Evolutionary conservation across 2,113 vertebrate species (phyloP).

Genomic region (Limnothrissa miodon): DNA sequence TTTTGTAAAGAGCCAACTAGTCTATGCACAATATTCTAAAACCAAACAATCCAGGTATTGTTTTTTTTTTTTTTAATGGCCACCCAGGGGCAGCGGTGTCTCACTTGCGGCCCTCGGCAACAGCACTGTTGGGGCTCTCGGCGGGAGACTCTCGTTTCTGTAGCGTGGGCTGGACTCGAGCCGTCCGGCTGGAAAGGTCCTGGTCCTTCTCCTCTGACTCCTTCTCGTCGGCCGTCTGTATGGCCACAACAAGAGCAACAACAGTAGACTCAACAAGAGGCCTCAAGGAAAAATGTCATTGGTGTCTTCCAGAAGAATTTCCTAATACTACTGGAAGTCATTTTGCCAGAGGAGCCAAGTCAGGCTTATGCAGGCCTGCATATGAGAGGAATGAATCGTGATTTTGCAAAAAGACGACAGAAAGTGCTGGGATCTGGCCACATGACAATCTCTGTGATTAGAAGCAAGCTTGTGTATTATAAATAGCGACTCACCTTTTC

Average conservation of each 20-base stretch:
- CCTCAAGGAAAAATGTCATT: neutral
- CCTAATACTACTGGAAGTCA: neutral
- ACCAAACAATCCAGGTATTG: neutral
- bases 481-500: conserved; percentile 57
- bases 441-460: neutral
- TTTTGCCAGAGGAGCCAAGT: neutral
- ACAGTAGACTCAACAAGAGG: neutral
- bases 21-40: neutral
- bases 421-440: neutral
- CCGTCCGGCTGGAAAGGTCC: conserved; percentile 73
- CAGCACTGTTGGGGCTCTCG: conserved; percentile 67
- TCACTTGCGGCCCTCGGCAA: conserved; percentile 67
- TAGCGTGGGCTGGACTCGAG: conserved; percentile 76
- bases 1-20: neutral
- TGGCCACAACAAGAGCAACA: neutral
- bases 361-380: neutral
- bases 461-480: neutral
- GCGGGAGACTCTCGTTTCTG: conserved; percentile 60
- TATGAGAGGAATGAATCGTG: neutral
- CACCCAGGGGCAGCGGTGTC: conserved; percentile 15
- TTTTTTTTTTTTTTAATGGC: neutral
- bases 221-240: conserved; percentile 64
- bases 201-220: conserved; percentile 67
- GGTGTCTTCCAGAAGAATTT: neutral
- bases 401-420: neutral